A percentile compares a stretch with the other conserved stretches of the same genome.
phyloP scores from a whole-genome alignment of 2,113 vertebrate genomes.

The Cyanistes caeruleus region DNA sequence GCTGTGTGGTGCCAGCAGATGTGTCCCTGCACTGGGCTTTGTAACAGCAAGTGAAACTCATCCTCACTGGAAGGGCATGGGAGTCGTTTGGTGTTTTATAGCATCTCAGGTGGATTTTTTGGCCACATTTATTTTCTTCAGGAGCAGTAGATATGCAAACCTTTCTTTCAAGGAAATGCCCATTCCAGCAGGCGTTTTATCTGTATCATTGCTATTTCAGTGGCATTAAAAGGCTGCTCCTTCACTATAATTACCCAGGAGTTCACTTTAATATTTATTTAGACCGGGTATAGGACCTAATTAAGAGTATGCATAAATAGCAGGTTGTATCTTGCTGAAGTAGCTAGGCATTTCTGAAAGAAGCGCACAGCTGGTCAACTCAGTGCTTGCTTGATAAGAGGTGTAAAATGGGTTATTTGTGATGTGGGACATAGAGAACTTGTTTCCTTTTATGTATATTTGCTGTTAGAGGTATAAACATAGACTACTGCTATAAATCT shows the following conservation, averaged over 20 bases:
- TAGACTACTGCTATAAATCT: not conserved
- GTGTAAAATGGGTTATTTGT: not conserved
- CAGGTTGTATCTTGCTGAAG: not conserved
- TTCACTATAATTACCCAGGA: not conserved
- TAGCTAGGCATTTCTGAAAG: not conserved
- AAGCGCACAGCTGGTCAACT: not conserved
- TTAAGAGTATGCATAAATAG: not conserved
- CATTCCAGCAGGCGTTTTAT: not conserved
- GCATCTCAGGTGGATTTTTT: not conserved
- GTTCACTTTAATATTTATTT: not conserved
- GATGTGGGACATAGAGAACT: not conserved
- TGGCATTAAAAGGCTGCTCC: not conserved
- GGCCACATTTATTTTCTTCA: not conserved
- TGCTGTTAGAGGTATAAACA: not conserved
- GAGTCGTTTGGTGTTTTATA: not conserved
- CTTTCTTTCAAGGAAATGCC: not conserved
- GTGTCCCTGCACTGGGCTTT: not conserved
- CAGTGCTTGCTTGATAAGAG: not conserved
- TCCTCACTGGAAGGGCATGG: not conserved
- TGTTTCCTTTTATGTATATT: not conserved
- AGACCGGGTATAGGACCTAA: not conserved
- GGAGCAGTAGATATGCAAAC: not conserved
- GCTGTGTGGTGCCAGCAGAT: not conserved
- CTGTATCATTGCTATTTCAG: not conserved
- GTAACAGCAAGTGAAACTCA: not conserved